Conservation (phyloP, 2,888 invertebrate genomes). For the Drosophila percnosoma region DNA sequence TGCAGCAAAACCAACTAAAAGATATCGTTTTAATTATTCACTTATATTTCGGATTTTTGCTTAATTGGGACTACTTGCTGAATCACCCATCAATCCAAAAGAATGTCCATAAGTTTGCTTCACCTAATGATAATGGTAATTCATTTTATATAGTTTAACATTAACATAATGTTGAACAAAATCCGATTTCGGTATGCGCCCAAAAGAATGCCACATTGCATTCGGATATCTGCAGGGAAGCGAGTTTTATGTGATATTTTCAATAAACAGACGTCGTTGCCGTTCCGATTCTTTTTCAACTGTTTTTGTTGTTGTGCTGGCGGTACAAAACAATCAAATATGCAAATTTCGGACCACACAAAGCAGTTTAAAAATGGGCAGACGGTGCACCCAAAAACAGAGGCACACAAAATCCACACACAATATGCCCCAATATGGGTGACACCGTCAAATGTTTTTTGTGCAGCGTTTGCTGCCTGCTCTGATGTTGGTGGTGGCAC, state of each 20-base stretch:
- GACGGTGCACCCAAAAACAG: constrained; percentile 13
- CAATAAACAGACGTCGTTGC: constrained; percentile 65
- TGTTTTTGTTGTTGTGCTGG: constrained; percentile 36
- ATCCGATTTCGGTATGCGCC: constrained; percentile 5
- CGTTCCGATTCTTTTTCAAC: constrained; percentile 14
- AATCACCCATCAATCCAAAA: background rate
- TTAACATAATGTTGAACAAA: background rate
- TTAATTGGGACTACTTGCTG: background rate
- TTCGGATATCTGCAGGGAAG: constrained; percentile 31
- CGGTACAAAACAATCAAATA: constrained; percentile 75
- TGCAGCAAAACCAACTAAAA: background rate
- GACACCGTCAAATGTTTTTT: constrained; percentile 38
- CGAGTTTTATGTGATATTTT: constrained; percentile 66
- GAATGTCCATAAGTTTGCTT: background rate
- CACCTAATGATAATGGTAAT: background rate
- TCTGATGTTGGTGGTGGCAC: constrained; percentile 30
- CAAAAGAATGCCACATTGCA: constrained; percentile 39
- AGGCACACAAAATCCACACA: constrained; percentile 54
- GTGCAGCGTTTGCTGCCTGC: constrained; percentile 14
- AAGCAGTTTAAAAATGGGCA: constrained; percentile 23
- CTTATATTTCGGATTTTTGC: background rate
- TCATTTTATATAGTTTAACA: background rate
- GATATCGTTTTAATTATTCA: background rate
- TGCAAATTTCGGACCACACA: constrained; percentile 65
- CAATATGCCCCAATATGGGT: constrained; percentile 46